A percentile compares a stretch with the other conserved stretches of the same genome.
phyloP scores from a whole-genome alignment of 2,797 vertebrate species.

The Molothrus ater region DNA sequence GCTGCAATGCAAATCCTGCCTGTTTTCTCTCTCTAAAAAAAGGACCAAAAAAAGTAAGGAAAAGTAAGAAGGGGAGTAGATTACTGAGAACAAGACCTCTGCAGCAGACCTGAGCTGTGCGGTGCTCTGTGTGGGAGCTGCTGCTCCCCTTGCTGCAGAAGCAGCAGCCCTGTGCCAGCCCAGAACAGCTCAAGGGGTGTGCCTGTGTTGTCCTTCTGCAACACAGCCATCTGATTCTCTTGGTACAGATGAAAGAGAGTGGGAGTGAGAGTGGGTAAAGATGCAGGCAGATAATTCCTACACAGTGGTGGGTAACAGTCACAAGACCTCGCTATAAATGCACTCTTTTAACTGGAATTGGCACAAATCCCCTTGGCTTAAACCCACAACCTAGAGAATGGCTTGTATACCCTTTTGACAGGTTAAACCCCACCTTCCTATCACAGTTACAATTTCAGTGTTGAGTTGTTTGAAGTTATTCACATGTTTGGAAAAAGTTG shows the following conservation, averaged over 20 bases:
- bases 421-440: background rate
- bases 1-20: background rate
- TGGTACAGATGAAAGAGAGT: background rate
- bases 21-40: background rate
- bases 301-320: conserved; percentile 18
- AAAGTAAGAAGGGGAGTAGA: background rate
- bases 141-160: background rate
- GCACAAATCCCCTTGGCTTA: background rate
- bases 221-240: background rate
- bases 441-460: background rate
- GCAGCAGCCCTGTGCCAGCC: background rate
- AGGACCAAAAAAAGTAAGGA: background rate
- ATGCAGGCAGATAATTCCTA: background rate
- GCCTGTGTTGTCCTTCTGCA: background rate
- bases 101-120: background rate
- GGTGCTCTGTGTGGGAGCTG: background rate
- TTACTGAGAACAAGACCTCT: background rate
- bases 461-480: background rate
- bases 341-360: background rate
- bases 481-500: background rate
- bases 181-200: background rate
- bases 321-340: background rate
- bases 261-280: conserved; percentile 24
- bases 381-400: background rate
- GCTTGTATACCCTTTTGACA: background rate